Percentiles rank a stretch among this genome's conserved stretches.
These are phyloP conservation scores for Coracias cyanogaster DNA, from an alignment of 2,797 vertebrate species.

Conservation along the genomic window DNA sequence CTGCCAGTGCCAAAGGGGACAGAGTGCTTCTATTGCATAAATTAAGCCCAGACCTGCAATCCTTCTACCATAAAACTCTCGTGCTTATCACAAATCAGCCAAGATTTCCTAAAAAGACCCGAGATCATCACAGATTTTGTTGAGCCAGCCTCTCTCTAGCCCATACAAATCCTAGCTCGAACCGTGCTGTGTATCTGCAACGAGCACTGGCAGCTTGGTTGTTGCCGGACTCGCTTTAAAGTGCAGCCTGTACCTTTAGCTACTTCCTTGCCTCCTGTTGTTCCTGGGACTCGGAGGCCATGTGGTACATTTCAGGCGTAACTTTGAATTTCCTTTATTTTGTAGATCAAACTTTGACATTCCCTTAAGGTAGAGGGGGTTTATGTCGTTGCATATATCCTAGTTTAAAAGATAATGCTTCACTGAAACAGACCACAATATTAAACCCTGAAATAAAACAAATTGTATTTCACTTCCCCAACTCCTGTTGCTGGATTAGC, in stretches of 20 bases:
- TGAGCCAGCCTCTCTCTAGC: background rate
- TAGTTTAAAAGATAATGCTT: conserved; percentile 64
- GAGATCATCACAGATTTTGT: background rate
- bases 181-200: background rate
- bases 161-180: background rate
- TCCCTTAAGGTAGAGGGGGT: conserved; percentile 59
- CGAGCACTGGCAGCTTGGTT: background rate
- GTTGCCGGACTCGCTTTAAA: conserved; percentile 26
- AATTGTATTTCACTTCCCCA: conserved; percentile 48
- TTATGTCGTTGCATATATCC: conserved; percentile 38
- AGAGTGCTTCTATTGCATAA: background rate
- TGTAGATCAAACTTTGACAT: conserved; percentile 74
- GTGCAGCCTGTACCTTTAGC: conserved; percentile 49
- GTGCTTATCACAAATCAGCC: background rate
- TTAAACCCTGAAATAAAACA: conserved; percentile 56
- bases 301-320: conserved; percentile 76
- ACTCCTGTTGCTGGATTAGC: conserved; percentile 46
- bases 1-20: background rate
- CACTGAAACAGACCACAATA: conserved; percentile 40
- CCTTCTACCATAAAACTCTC: background rate
- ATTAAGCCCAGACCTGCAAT: background rate
- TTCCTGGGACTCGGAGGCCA: conserved; percentile 61
- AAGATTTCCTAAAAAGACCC: background rate
- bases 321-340: conserved; percentile 78
- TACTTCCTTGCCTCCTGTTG: conserved; percentile 72